phyloP scores from a whole-genome alignment of 2,113 vertebrate genomes.

The Gambusia affinis region DNA sequence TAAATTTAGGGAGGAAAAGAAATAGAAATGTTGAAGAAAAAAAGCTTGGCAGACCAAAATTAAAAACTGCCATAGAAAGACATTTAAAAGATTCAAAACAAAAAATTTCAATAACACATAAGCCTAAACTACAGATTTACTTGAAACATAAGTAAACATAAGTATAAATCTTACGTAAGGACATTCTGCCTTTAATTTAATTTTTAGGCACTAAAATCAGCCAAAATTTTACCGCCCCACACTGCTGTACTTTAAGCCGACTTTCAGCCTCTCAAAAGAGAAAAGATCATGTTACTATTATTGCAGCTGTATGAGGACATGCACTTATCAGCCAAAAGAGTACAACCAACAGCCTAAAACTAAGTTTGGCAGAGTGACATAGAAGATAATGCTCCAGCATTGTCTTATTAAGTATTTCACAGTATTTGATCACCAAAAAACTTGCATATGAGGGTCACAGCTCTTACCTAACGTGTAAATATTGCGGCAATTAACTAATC shows the following conservation, averaged over 20 bases:
- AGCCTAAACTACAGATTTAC: too few species aligned
- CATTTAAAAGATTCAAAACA: too few species aligned
- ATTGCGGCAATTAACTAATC: too few species aligned
- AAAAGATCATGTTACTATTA: neutral
- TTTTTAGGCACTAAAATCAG: neutral
- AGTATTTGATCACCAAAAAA: neutral
- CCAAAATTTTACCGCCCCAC: neutral
- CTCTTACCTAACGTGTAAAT: neutral
- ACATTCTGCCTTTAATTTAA: neutral
- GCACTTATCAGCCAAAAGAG: neutral
- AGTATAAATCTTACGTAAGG: neutral
- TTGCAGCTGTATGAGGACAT: neutral
- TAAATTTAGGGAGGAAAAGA: neutral
- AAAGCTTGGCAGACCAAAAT: neutral
- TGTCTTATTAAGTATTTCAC: neutral
- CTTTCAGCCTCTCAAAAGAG: too few species aligned
- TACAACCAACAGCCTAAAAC: neutral
- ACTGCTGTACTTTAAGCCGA: neutral
- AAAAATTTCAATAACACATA: too few species aligned
- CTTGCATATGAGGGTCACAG: neutral
- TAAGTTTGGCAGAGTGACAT: neutral
- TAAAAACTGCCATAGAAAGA: neutral
- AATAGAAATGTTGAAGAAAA: slow-evolving; percentile 2
- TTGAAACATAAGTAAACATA: neutral
- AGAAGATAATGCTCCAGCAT: too few species aligned